Evolutionary conservation across 1,140 invertebrate species (phyloP), one percentile per base, ranked within the genome.

Genomic region (Limonius californicus): DNA sequence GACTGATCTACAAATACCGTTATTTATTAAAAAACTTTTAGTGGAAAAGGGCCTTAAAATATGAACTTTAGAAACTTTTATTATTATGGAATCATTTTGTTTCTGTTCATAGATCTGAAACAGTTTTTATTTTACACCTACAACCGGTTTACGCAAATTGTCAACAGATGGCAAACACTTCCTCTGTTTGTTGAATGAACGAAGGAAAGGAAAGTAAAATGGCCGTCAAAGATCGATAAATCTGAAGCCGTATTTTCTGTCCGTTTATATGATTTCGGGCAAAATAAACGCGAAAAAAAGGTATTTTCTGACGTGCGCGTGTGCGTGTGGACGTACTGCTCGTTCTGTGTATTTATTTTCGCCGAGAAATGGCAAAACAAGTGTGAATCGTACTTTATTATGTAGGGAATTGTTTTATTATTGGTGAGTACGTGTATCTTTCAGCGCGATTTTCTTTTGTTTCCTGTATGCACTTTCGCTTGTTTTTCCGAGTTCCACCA

Each of bases 151-250:
- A n/a, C n/a, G n/a, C n/a, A n/a, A n/a, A n/a, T n/a, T n/a, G n/a
- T n/a, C 23, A 27, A 27, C 9, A 27, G 23, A 39, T 39, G n/a
- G 35, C n/a, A 9, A 39, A 9, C 35, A 18, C 2, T 16, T 14
- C 19, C 2, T 2, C 14, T 12, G 19, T 50, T 50, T 50, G 45
- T 50, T 50, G 45, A 50, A 50, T 50, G 45, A 50, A 50, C 14
- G 16, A 19, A 50, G 8, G n/a, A n/a, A 6, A 32, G 27, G 27
- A 55, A 55, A 55, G 20, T 54, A 63, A 63, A 59, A 63, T 63
- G 62, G 62, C 62, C 55, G 62, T 47, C 56, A 16, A 19, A 23
- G 57, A 63, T 63, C 62, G 62, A 63, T 63, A 63, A 59, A 43
- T 47, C 39, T n/a, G 21, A 27, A 30, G 23, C 39, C 32, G 54